Evolutionary conservation across 2,888 invertebrate genomes (phyloP), one percentile per base, ranked within the genome.

Genomic region (Ormia ochracea): DNA sequence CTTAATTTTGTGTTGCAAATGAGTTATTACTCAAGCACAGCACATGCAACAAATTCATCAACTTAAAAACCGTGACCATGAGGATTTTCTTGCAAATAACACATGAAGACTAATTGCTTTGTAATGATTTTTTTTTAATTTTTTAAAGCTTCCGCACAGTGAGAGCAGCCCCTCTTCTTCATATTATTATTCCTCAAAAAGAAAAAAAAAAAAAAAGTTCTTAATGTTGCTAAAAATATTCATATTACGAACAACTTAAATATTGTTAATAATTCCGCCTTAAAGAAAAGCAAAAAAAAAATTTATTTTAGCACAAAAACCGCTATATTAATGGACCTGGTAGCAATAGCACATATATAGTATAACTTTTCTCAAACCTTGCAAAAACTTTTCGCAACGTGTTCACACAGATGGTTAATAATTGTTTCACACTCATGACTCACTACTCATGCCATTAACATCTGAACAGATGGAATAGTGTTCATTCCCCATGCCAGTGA

Each of bases 11-110:
- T 12, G 19, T 54, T 69, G 28, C 23, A 50, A 2, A 28, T 50
- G 50, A 56, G 7, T 33, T 68, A 52, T 75, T 66, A 54, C 56
- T 52, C 12, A n/a, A 31, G 2, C 12, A 48, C 4, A 36, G 21
- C 28, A 58, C 80, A 80, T 80, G 80, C 80, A 80, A 80, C 41
- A 76, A 76, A 76, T 76, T 80, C 72, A 80, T 76, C 80, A 80
- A 59, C 63, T 63, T 56, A 63, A 72, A 72, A 75, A 28, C 45
- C 38, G 54, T 56, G 54, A 41, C 52, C 70, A 59, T 72, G 61
- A 75, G 50, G 26, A 54, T 41, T 52, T n/a, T 4, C 4, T 41
- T 33, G 3, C 19, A 28, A 65, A 45, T 59, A 43, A 31, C 33
- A 59, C 45, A 28, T 54, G 17, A 54, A 45, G 23, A 56, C 61